Base-by-base conservation (phyloP, 2,797 vertebrate species). In the Molothrus aeneus region DNA sequence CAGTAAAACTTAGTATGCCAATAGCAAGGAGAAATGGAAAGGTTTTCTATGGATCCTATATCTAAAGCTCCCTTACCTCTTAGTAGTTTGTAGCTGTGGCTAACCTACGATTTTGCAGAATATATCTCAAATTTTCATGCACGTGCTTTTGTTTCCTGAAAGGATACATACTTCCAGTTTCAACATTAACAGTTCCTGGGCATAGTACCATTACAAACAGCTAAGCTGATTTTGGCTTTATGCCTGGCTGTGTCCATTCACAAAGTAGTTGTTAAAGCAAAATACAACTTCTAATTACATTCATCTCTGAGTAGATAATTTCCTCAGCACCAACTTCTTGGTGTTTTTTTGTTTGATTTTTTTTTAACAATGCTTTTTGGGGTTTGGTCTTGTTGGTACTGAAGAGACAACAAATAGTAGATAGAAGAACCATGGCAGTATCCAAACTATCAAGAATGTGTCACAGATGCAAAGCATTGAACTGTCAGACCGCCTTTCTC, bases 141-240 rank as follows among this genome's bases (percentile, higher is more conserved):
- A 40, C 11, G 13, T 91, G 68, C 64, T 77, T 93, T 79, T 73
- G 29, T 90, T 96, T 96, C 69, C 84, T 86, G 91, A 91, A 94
- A 87, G 65, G 74, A 78, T 86, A 18, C 38, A 28, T 80, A 48
- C 32, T 90, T 95, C 36, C 53, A 90, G 4, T 80, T 89, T 90
- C 2, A 11, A n/a, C 38, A 50, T 85, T 88, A 81, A 77, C 84
- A 66, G 68, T 82, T 97, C 86, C 69, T 92, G 89, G 94, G 87
- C 95, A 87, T 92, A 36, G 54, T 51, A 95, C 95, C 78, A 95
- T 93, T 95, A 82, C 63, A 96, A 94, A 97, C 93, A 96, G 73
- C 70, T 86, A 36, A 4, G 92, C 81, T 94, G 90, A 88, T 83
- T 73, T 96, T 97, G 95, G 96, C 88, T 92, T 92, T 82, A 7